These are phyloP conservation scores for Hypsibius dujardini DNA, from an alignment of 1,140 invertebrate genomes.

Conservation along the genomic window DNA sequence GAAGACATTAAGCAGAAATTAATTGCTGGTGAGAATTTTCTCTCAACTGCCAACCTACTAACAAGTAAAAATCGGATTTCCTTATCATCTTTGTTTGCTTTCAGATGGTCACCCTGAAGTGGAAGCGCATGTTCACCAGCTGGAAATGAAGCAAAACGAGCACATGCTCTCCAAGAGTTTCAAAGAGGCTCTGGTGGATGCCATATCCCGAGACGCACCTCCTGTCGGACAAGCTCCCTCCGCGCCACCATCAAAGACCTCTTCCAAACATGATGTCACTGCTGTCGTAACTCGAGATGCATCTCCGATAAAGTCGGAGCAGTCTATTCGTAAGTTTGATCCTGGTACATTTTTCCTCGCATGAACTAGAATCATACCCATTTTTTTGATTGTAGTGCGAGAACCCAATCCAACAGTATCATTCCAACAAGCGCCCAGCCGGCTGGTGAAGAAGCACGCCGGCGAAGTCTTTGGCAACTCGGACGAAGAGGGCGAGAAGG, in stretches of 20 bases:
- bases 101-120: neutral
- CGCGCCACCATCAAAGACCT: neutral
- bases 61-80: no score
- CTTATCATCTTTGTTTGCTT: no score
- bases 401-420: neutral
- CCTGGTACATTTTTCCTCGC: no score
- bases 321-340: slow-evolving; percentile 3
- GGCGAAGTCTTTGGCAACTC: neutral
- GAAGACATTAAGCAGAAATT: slow-evolving; percentile 10
- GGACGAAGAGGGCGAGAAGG: slow-evolving; percentile 3
- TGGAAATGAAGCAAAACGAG: slow-evolving; percentile 4
- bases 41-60: no score
- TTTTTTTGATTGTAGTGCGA: neutral
- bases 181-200: slow-evolving; percentile 1
- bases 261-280: neutral
- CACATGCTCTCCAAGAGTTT: neutral
- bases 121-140: neutral
- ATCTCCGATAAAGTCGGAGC: neutral
- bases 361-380: no score
- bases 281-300: neutral
- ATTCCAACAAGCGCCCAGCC: slow-evolving; percentile 9
- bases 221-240: neutral
- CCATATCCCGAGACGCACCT: neutral
- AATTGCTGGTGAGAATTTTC: no score
- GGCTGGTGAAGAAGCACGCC: neutral